Evolutionary conservation across 2,888 invertebrate genomes (phyloP).

Genomic region (Coelopa pilipes): DNA sequence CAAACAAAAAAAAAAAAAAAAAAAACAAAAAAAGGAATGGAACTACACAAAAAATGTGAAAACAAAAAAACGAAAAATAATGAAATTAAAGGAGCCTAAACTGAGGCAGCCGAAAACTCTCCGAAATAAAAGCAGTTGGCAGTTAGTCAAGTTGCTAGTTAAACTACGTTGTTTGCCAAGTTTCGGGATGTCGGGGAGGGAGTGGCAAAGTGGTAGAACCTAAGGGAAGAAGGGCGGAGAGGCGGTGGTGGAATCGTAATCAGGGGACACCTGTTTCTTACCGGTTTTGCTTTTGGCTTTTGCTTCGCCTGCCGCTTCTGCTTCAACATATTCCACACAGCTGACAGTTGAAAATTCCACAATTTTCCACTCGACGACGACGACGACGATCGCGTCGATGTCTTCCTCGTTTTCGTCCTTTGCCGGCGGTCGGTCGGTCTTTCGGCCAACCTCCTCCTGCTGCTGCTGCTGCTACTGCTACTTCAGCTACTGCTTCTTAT

Average conservation of each 20-base stretch:
- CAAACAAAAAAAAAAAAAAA: not conserved
- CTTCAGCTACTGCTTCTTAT: no score
- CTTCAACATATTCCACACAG: constrained; percentile 65
- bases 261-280: constrained; percentile 50
- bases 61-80: not conserved
- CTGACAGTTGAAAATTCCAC: constrained; percentile 50
- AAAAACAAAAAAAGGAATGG: not conserved
- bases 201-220: not conserved
- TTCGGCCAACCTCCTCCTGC: no score
- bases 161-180: not conserved
- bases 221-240: not conserved
- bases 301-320: constrained; percentile 65
- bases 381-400: not conserved
- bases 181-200: not conserved
- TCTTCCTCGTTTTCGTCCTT: no score
- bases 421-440: no score
- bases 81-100: constrained; percentile 29
- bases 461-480: no score
- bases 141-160: constrained; percentile 56
- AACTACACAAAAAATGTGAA: not conserved
- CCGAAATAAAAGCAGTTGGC: constrained; percentile 57
- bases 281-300: constrained; percentile 66
- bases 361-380: constrained; percentile 42
- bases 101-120: constrained; percentile 38
- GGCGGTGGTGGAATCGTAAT: not conserved